Evolutionary conservation across 2,113 vertebrate species (phyloP).

Genomic region (Tiliqua scincoides): DNA sequence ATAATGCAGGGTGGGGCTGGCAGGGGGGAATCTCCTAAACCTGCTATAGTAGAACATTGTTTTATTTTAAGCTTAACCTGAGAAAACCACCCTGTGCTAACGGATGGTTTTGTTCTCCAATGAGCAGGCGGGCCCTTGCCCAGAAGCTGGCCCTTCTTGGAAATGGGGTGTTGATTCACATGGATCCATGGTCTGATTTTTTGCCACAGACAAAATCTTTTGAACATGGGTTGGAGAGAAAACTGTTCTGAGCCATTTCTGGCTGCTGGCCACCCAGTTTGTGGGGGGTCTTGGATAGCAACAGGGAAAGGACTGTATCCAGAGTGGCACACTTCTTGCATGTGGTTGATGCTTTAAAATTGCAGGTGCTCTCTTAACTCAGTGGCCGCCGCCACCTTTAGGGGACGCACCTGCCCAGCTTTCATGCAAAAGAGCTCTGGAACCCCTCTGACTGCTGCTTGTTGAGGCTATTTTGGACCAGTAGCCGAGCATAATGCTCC

Average conservation of each 20-base stretch:
- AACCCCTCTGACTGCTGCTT: not conserved
- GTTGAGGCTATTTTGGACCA: not conserved
- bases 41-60: not conserved
- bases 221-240: too few relatives aligned
- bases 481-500: too few relatives aligned
- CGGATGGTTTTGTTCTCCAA: not conserved
- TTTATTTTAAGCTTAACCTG: not conserved
- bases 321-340: not conserved
- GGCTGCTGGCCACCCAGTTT: accelerated
- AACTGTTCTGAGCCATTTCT: not conserved
- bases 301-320: not conserved
- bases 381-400: not conserved
- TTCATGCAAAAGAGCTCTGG: not conserved
- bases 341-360: not conserved
- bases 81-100: not conserved
- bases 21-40: not conserved
- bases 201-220: too few relatives aligned
- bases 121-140: not conserved
- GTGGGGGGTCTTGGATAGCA: accelerated
- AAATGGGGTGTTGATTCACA: not conserved
- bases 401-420: not conserved
- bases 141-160: not conserved
- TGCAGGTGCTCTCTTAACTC: not conserved
- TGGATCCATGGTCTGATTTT: not conserved
- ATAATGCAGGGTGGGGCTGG: not conserved